These are phyloP conservation scores for Drosophila truncata DNA, from an alignment of 1,140 invertebrate species.

Conservation along the genomic window DNA sequence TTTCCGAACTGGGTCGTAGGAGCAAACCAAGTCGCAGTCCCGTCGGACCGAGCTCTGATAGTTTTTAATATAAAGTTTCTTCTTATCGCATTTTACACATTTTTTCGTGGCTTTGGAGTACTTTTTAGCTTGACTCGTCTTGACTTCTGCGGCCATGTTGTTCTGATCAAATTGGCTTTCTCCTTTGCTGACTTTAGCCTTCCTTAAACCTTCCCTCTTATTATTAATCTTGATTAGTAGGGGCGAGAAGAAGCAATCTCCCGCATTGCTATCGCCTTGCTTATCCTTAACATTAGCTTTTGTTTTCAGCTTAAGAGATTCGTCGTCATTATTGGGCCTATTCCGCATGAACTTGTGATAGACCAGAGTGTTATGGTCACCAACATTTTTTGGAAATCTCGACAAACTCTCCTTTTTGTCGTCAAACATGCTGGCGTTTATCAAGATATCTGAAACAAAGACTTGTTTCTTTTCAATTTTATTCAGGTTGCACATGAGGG, in stretches of 20 bases:
- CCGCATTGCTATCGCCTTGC: not conserved
- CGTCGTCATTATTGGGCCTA: slow-evolving; percentile 12
- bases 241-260: slow-evolving; percentile 47
- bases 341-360: slow-evolving; percentile 47
- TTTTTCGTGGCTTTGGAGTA: slow-evolving; percentile 9
- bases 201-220: slow-evolving; percentile 33
- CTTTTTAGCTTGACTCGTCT: slow-evolving; percentile 18
- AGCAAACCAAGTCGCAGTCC: slow-evolving; percentile 43
- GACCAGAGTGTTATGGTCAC: slow-evolving; percentile 40
- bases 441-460: slow-evolving; percentile 70
- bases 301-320: slow-evolving; percentile 16
- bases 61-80: slow-evolving; percentile 51
- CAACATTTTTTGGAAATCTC: slow-evolving; percentile 40
- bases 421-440: slow-evolving; percentile 65
- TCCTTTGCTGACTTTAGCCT: slow-evolving; percentile 6
- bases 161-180: slow-evolving; percentile 25
- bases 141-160: slow-evolving; percentile 5
- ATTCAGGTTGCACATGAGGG: slow-evolving; percentile 69
- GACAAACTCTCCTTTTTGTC: slow-evolving; percentile 50
- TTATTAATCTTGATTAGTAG: slow-evolving; percentile 33
- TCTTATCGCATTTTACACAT: slow-evolving; percentile 54
- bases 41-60: slow-evolving; percentile 31
- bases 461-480: slow-evolving; percentile 67
- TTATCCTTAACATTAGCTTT: slow-evolving; percentile 7
- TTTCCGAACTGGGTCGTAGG: slow-evolving; percentile 41